Evolutionary conservation across 2,113 vertebrate genomes (phyloP), one percentile per base, ranked within the genome.

Genomic region (Pelvicachromis taeniatus): DNA sequence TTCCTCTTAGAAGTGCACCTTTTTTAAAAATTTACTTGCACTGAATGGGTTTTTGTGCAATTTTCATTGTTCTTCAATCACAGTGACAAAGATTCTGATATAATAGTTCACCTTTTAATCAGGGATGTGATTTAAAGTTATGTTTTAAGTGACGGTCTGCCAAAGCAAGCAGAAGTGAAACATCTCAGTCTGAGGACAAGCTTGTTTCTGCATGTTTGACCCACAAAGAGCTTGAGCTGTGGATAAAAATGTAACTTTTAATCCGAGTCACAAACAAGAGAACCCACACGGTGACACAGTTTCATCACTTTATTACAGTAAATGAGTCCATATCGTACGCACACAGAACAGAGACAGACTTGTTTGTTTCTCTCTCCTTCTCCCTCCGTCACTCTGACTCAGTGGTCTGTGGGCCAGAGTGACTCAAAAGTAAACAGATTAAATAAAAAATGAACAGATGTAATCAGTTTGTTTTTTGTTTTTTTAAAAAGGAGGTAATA

Each of bases 261-360:
- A 75, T 5, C 68, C 42, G 29, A 31, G 42, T 50, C 6, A 75
- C 68, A 50, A 75, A 75, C 16, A 50, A 50, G 42, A 77, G 55
- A 65, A 70, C 5, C 0, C 33, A 79, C 45, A 2, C 17, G 10
- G 9, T n/a, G 23, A 85, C 91, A 95, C 93, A 92, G 92, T 93
- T 95, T 95, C 92, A 95, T 94, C 95, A 95, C 93, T 96, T 95
- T 96, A 96, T 95, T 96, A 94, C 94, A 95, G 91, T 94, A 93
- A 94, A 94, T 94, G 93, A 94, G 89, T 92, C 87, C 87, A 94
- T 93, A 94, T 94, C 80, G 83, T 94, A 95, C 89, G 86, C 92
- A 95, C 93, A 94, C 79, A 94, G 84, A 91, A 91, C 90, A 89
- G 84, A 91, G 87, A 94, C 91, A 52, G 81, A 93, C 86, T 86